Base-by-base conservation (phyloP, 2,797 vertebrate species). In the Sebastes oblongus region DNA sequence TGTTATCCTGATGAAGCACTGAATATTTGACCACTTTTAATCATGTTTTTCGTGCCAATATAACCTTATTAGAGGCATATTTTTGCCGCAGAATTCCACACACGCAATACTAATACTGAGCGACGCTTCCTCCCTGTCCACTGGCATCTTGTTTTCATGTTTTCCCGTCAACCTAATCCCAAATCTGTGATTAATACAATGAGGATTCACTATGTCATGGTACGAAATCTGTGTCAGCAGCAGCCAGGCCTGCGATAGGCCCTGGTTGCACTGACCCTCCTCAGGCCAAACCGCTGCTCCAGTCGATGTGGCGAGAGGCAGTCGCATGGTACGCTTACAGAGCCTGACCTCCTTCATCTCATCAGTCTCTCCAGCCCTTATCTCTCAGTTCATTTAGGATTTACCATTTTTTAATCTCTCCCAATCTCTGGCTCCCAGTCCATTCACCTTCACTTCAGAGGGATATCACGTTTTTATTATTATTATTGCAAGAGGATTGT, bases 381-480 rank as follows among this genome's bases (percentile, higher is more conserved):
- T 80, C 82, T 86, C 79, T 84, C 80, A 24, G 80, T 91, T 92
- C 80, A 92, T 92, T 91, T 89, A 27, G 86, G 89, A 93, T 92
- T 92, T 94, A 86, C 66, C 64, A 7, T 20, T 20, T 72, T 90
- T 91, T 92, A 91, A 92, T 93, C 89, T 80, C 69, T 60, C 24
- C 1, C 85, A 90, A 88, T 87, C 87, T 92, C 67, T 88, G 78
- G 59, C 70, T 84, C 64, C 8, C 59, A 42, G 69, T 80, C 65
- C 80, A 79, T 88, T 88, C 73, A 78, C 55, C 67, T 86, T 87
- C 74, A 50, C 42, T 75, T 86, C 54, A 72, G 34, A 36, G 36
- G 7, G 72, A 74, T 27, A 56, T 87, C 81, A 76, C 25, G 56
- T 81, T 85, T 42, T 78, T 50, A 50, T 39, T 56, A 66, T 68